These are phyloP conservation scores for Hirudo medicinalis DNA, from an alignment of 1,140 invertebrate species.

Conservation along the genomic window DNA sequence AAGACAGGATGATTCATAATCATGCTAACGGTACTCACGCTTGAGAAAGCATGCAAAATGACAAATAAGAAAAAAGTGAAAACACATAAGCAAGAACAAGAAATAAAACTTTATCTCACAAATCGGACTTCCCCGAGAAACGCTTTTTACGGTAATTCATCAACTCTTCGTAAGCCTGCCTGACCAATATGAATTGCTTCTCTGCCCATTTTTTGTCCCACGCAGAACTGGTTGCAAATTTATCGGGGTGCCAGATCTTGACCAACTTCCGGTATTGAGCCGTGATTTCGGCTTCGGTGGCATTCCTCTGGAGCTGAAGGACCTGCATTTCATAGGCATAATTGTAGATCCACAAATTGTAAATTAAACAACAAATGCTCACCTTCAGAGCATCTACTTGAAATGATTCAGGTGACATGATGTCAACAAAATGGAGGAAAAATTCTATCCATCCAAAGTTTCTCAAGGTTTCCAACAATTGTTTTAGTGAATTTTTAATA, in stretches of 20 bases:
- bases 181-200: slow-evolving; percentile 5
- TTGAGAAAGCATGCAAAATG: too few species aligned
- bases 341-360: not conserved
- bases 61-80: too few species aligned
- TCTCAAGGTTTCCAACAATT: not conserved
- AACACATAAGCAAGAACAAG: too few species aligned
- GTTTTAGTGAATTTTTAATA: not conserved
- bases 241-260: slow-evolving; percentile 1
- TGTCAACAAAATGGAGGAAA: not conserved
- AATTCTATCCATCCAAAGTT: not conserved
- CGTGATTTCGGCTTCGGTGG: not conserved
- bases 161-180: slow-evolving; percentile 4
- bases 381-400: not conserved
- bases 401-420: not conserved
- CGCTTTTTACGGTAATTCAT: not conserved
- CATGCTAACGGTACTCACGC: too few species aligned
- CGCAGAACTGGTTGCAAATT: not conserved
- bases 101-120: too few species aligned
- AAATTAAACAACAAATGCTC: not conserved
- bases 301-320: not conserved
- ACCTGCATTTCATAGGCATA: not conserved
- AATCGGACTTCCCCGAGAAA: too few species aligned
- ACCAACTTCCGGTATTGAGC: not conserved
- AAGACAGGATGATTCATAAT: too few species aligned
- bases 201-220: slow-evolving; percentile 10